Conservation (phyloP, 2,888 invertebrate species). For the Campoplex nolae region DNA sequence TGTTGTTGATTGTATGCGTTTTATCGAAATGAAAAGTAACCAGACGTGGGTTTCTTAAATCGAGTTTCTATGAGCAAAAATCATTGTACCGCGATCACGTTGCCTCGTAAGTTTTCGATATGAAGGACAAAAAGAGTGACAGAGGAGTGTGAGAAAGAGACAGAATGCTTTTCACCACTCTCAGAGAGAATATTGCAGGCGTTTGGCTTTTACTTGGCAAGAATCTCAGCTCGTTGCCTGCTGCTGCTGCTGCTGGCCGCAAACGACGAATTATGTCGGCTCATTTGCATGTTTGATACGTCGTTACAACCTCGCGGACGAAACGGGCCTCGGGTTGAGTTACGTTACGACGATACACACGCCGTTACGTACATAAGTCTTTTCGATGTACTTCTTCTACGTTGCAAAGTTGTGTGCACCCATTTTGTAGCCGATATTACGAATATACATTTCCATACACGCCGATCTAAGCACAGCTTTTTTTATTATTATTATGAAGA, state of each 20-base stretch:
- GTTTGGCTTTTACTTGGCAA: slow-evolving; percentile 53
- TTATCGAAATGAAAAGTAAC: slow-evolving; percentile 2
- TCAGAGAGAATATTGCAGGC: slow-evolving; percentile 55
- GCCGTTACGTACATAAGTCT: slow-evolving; percentile 47
- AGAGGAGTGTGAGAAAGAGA: not conserved
- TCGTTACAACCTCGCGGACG: slow-evolving; percentile 74
- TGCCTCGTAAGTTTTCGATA: slow-evolving; percentile 43
- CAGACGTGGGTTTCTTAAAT: slow-evolving; percentile 14
- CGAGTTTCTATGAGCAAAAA: slow-evolving; percentile 45
- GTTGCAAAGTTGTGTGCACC: slow-evolving; percentile 34
- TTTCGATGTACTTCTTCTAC: not conserved
- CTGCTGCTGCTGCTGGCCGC: slow-evolving; percentile 67
- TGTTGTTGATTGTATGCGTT: not conserved
- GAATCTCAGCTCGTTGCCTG: slow-evolving; percentile 44
- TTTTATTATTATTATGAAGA: not conserved
- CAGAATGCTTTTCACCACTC: slow-evolving; percentile 21
- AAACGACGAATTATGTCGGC: slow-evolving; percentile 78
- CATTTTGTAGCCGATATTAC: slow-evolving; percentile 39
- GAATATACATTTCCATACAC: not conserved
- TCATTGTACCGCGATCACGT: slow-evolving; percentile 53
- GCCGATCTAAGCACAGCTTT: not conserved
- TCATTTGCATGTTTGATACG: slow-evolving; percentile 80
- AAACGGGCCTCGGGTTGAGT: slow-evolving; percentile 68
- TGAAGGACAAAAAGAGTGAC: not conserved
- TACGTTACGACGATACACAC: slow-evolving; percentile 62